Conservation (phyloP, 2,888 invertebrate genomes). For the Sabellastarte sp. region DNA sequence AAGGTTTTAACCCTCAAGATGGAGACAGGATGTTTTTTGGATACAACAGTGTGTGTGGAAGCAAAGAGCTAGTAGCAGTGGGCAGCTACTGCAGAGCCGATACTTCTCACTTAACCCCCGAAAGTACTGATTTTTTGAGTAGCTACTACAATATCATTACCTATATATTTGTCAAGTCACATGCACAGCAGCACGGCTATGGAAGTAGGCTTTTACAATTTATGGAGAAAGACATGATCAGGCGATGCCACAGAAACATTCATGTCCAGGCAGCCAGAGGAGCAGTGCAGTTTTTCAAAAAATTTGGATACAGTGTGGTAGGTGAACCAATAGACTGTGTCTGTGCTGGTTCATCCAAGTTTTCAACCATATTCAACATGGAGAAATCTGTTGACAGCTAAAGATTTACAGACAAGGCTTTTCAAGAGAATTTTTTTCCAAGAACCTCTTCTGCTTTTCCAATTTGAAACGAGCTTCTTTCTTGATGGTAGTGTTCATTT, state of each 20-base stretch:
- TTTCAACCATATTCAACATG: neutral
- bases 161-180: neutral
- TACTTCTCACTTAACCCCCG: neutral
- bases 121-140: neutral
- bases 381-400: too few species aligned
- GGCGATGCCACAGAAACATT: neutral
- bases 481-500: too few species aligned
- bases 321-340: neutral
- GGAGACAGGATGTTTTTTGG: neutral
- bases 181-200: neutral
- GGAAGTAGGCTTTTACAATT: neutral
- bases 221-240: neutral
- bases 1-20: neutral
- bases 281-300: neutral
- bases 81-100: neutral
- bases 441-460: too few species aligned
- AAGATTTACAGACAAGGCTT: too few species aligned
- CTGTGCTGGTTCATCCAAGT: neutral
- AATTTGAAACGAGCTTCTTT: too few species aligned
- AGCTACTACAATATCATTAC: neutral
- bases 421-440: too few species aligned
- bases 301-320: neutral
- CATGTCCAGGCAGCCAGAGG: neutral
- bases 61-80: neutral
- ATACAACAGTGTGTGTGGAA: neutral